phyloP scores from a whole-genome alignment of 2,113 vertebrate species.

The Vireo altiloquus region DNA sequence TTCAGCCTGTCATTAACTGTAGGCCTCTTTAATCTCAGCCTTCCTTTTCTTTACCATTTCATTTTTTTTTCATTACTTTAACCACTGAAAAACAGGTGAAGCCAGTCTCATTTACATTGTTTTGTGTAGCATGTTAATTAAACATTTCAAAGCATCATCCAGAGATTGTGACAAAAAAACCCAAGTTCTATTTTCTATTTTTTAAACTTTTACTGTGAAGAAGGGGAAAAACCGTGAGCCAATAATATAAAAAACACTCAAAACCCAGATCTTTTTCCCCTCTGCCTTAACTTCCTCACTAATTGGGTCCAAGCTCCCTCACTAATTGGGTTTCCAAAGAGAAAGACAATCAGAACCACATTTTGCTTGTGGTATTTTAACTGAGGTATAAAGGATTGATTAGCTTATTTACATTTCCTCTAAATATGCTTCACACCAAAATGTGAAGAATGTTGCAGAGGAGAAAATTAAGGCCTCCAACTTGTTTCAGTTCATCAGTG shows the following conservation, averaged over 20 bases:
- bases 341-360: not conserved
- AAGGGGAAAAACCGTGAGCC: not conserved
- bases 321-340: not conserved
- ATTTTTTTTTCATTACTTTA: conserved; percentile 47
- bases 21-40: conserved; percentile 68
- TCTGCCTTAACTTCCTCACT: not conserved
- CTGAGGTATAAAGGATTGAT: not conserved
- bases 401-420: not conserved
- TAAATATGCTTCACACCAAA: not conserved
- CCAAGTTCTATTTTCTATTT: not conserved
- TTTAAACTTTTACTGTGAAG: not conserved
- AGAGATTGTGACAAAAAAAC: not conserved
- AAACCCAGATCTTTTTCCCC: not conserved
- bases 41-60: conserved; percentile 55
- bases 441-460: not conserved
- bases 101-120: conserved; percentile 24
- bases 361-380: not conserved
- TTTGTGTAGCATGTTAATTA: conserved; percentile 46
- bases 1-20: conserved; percentile 71
- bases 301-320: not conserved
- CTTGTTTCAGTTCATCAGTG: not conserved
- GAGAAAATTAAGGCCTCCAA: not conserved
- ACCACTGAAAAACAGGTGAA: conserved; percentile 34
- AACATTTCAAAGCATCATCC: conserved; percentile 44
- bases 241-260: not conserved